Evolutionary conservation across 2,113 vertebrate genomes (phyloP).

Genomic region (Lepisosteus osseus): DNA sequence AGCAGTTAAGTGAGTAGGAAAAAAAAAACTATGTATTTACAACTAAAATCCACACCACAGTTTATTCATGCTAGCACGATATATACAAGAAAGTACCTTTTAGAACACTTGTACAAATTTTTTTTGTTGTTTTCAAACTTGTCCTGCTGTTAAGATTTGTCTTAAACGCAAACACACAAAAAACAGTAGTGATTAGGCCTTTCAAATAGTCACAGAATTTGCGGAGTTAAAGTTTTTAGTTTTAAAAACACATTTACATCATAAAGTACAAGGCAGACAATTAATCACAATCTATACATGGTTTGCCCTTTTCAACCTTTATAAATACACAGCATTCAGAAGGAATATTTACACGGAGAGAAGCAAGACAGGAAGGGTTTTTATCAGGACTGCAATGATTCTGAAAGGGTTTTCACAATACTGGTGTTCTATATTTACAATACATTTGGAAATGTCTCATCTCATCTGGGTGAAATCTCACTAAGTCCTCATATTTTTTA

Average conservation of each 20-base stretch:
- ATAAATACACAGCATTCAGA: slow-evolving; percentile 95
- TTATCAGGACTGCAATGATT: slow-evolving; percentile 61
- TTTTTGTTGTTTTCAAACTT: slow-evolving; percentile 69
- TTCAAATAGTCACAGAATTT: slow-evolving; percentile 35
- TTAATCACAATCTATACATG: slow-evolving; percentile 87
- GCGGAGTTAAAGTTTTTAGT: slow-evolving; percentile 27
- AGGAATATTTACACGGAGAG: slow-evolving; percentile 91
- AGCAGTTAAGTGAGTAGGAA: slow-evolving; percentile 83
- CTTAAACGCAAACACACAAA: slow-evolving; percentile 45
- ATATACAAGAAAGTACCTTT: slow-evolving; percentile 93
- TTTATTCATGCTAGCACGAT: slow-evolving; percentile 97
- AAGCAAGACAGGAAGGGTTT: slow-evolving; percentile 70
- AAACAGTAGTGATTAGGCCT: slow-evolving; percentile 43
- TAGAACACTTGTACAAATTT: slow-evolving; percentile 87
- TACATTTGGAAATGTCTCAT: slow-evolving; percentile 73
- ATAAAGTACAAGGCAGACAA: slow-evolving; percentile 86
- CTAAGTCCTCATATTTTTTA: slow-evolving; percentile 26
- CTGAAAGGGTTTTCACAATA: slow-evolving; percentile 72
- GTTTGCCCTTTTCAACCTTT: slow-evolving; percentile 92
- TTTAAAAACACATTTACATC: slow-evolving; percentile 81
- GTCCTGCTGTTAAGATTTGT: slow-evolving; percentile 70
- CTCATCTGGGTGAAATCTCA: slow-evolving; percentile 40
- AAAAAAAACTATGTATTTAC: slow-evolving; percentile 79
- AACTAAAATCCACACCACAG: slow-evolving; percentile 93
- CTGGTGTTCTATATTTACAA: slow-evolving; percentile 63